Conservation (phyloP, 2,888 invertebrate species). For the Ferdinandea cuprea region DNA sequence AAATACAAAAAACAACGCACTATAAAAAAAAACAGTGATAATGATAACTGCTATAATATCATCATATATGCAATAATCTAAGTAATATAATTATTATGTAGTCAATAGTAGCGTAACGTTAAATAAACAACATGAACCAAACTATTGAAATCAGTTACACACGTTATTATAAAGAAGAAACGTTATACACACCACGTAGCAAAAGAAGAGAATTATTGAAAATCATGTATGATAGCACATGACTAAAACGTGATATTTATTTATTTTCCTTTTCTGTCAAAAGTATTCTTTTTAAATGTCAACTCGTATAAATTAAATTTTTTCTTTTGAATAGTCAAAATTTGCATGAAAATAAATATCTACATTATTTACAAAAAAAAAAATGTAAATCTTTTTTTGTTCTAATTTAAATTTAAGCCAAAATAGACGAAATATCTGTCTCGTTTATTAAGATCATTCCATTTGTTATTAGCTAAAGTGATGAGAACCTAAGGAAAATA, state of each 20-base stretch:
- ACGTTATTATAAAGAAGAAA: slow-evolving; percentile 47
- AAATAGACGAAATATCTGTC: slow-evolving; percentile 72
- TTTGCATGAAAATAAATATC: slow-evolving; percentile 13
- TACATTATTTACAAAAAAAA: slow-evolving; percentile 5
- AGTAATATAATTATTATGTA: slow-evolving; percentile 64
- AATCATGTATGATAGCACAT: slow-evolving; percentile 72
- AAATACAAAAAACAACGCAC: slow-evolving; percentile 39
- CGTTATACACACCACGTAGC: slow-evolving; percentile 66
- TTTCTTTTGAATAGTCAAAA: slow-evolving; percentile 17
- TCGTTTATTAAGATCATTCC: slow-evolving; percentile 77
- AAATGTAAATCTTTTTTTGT: slow-evolving; percentile 17
- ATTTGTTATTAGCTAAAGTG: slow-evolving; percentile 74
- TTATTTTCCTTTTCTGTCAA: slow-evolving; percentile 60
- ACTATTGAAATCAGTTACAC: slow-evolving; percentile 68
- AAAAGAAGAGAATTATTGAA: slow-evolving; percentile 68
- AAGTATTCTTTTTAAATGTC: slow-evolving; percentile 21
- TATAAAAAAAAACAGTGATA: slow-evolving; percentile 61
- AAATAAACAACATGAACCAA: slow-evolving; percentile 72
- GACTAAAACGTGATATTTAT: slow-evolving; percentile 69
- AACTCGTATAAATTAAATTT: slow-evolving; percentile 1
- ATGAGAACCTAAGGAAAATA: slow-evolving; percentile 50
- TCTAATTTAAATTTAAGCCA: slow-evolving; percentile 58
- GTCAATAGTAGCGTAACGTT: slow-evolving; percentile 72
- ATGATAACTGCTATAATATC: slow-evolving; percentile 70
- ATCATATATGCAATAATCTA: slow-evolving; percentile 71